These are phyloP conservation scores for Porites lutea DNA, from an alignment of 64 coral and sea anemone species.

Conservation along the genomic window DNA sequence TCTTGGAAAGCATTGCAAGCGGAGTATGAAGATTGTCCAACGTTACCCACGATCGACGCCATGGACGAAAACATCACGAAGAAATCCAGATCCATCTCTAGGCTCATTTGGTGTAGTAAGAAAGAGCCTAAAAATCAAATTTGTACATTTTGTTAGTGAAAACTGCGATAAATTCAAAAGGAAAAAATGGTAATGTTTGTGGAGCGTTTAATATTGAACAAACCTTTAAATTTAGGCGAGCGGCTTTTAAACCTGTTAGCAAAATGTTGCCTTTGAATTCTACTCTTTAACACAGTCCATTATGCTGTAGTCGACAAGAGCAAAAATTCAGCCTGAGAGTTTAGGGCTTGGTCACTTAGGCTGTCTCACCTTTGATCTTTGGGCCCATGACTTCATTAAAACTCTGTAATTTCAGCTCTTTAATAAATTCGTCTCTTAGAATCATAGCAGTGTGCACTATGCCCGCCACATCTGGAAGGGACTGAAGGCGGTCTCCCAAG, in stretches of 20 bases:
- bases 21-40: constrained; percentile 58
- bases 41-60: constrained; percentile 58
- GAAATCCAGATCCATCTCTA: constrained; percentile 80
- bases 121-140: constrained; percentile 29
- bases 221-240: no score
- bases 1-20: constrained; percentile 81
- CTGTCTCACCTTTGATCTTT: constrained; percentile 77
- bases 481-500: constrained; percentile 51
- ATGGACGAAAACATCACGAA: constrained; percentile 84
- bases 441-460: constrained; percentile 83
- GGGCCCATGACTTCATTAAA: constrained; percentile 55
- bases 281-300: no score
- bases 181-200: no score
- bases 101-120: constrained; percentile 70
- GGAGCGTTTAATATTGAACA: no score
- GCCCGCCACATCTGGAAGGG: constrained; percentile 76
- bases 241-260: no score
- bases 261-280: no score
- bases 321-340: no score
- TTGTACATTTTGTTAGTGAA: no score
- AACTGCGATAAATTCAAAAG: no score
- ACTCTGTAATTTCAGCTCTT: constrained; percentile 51
- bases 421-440: constrained; percentile 69
- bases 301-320: no score
- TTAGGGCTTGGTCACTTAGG: no score